Conservation (phyloP, 2,797 vertebrate species). For the Phrynocephalus forsythii region DNA sequence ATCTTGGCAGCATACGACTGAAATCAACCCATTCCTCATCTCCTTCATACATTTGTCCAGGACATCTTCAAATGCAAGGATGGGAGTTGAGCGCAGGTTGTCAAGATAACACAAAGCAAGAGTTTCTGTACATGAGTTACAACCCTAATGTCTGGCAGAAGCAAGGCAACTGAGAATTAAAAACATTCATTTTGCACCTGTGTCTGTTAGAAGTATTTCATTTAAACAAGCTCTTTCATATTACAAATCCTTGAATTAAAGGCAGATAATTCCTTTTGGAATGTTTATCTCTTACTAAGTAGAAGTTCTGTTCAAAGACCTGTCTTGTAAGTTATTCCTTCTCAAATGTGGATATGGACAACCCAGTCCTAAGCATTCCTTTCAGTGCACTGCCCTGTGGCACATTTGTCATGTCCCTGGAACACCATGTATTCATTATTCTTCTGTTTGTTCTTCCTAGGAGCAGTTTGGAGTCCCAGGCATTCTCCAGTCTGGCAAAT, state of each 20-base stretch:
- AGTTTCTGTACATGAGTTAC: not conserved
- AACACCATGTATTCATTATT: not conserved
- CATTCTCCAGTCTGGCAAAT: not conserved
- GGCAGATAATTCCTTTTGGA: not conserved
- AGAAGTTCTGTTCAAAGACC: not conserved
- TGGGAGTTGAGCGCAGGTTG: not conserved
- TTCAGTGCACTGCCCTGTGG: not conserved
- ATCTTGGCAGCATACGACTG: not conserved
- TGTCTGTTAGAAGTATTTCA: conserved; percentile 12
- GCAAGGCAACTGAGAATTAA: not conserved
- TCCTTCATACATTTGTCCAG: not conserved
- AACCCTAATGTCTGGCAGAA: not conserved
- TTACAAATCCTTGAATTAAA: conserved; percentile 8
- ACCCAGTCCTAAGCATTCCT: not conserved
- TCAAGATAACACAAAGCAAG: not conserved
- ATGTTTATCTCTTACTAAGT: not conserved
- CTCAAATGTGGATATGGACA: not conserved
- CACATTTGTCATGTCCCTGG: not conserved
- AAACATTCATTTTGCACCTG: not conserved
- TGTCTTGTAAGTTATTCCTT: conserved; percentile 1
- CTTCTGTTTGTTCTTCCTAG: not conserved
- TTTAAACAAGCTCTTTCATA: conserved; percentile 18
- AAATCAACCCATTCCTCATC: not conserved
- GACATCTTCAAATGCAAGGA: not conserved
- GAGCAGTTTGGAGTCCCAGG: not conserved